Evolutionary conservation across 2,888 invertebrate species (phyloP), one percentile per base, ranked within the genome.

Genomic region (Acronicta aceris): DNA sequence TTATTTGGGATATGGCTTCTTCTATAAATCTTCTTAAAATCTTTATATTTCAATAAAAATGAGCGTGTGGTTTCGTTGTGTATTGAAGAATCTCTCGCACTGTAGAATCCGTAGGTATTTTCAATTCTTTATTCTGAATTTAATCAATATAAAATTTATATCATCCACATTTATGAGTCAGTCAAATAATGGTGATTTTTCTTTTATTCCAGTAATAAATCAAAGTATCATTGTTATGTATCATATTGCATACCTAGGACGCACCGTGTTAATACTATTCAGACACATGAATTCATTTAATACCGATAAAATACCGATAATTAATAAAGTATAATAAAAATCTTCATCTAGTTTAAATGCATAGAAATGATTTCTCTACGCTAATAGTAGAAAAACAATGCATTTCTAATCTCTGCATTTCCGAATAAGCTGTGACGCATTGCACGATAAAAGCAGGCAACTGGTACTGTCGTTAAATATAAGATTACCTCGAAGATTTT

Each of bases 141-240:
- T 36, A 47, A 30, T 43, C 27, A 51, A 54, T 10, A 21, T 51
- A 51, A 51, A 9, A 30, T 51, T 47, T n/a, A 17, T 54, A 33
- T 58, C 15, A 8, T 21, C 46, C 49, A 47, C 53, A 43, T 52
- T 38, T 25, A 48, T 50, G 54, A 57, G 15, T 43, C 38, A 16
- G n/a, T 55, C 40, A 62, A 41, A 17, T 15, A 46, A 51, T 33
- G 30, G 45, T 77, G 76, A 77, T 71, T 78, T 77, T 76, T 65
- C 21, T 43, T 78, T 78, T 74, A 71, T 71, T 78, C 59, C 5
- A 61, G 71, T 45, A 76, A 78, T 77, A 76, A 76, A 77, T 51
- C 13, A 68, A 76, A 74, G 9, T 74, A 76, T 78, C 71, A 74
- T 61, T 61, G 38, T 59, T 49, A 13, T 36, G 9, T 21, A 21